These are phyloP conservation scores for Sussaba pulchella DNA, from an alignment of 2,888 invertebrate species.

Conservation along the genomic window DNA sequence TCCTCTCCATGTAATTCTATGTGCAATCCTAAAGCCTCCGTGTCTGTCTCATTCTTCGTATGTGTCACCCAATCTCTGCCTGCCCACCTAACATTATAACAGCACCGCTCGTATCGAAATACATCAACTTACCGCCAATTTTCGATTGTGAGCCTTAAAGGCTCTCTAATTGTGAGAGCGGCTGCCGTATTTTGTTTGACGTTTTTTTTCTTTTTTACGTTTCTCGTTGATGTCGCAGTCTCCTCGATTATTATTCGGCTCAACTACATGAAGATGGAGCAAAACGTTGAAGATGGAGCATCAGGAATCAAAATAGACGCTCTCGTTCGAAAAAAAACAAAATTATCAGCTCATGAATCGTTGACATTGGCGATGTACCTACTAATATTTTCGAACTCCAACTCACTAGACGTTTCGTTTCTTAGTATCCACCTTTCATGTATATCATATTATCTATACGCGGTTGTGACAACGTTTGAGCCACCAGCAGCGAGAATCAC, in stretches of 20 bases:
- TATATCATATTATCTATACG: slow-evolving; percentile 14
- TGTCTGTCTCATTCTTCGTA: slow-evolving; percentile 22
- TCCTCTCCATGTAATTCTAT: not conserved
- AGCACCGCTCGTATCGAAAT: slow-evolving; percentile 18
- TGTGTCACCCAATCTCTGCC: slow-evolving; percentile 52
- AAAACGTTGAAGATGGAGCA: no score
- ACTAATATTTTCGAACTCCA: no score
- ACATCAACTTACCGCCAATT: not conserved
- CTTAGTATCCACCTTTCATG: slow-evolving; percentile 2
- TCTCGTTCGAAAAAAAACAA: no score
- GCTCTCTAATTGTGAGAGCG: no score
- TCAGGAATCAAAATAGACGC: no score
- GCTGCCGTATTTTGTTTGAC: no score
- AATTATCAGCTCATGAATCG: no score
- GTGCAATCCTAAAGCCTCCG: not conserved
- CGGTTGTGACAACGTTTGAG: slow-evolving; percentile 48
- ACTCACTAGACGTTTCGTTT: slow-evolving; percentile 3
- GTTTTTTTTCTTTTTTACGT: no score
- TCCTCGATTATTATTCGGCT: not conserved
- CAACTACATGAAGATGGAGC: not conserved
- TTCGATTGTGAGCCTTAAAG: not conserved
- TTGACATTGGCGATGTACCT: no score
- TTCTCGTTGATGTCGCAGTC: not conserved
- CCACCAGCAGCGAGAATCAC: slow-evolving; percentile 68
- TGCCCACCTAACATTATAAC: slow-evolving; percentile 12